Percentiles rank a stretch among this genome's conserved stretches.
phyloP scores from a whole-genome alignment of 2,113 vertebrate species.

The Mirza zaza region DNA sequence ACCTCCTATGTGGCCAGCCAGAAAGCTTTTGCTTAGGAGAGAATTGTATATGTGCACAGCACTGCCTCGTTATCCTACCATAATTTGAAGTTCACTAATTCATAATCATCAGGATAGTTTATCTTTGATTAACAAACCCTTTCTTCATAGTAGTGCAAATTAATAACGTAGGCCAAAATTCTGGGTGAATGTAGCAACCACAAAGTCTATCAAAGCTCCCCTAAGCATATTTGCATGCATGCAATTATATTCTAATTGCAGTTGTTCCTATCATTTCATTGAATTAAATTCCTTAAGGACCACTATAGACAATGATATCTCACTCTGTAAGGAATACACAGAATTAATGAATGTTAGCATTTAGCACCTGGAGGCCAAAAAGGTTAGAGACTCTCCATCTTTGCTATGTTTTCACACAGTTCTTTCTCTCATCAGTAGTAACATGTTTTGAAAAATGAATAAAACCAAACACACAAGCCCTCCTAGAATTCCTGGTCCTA shows the following conservation, averaged over 20 bases:
- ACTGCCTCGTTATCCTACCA: constrained; percentile 3
- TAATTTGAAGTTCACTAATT: constrained; percentile 52
- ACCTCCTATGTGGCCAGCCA: constrained; percentile 71
- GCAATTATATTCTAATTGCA: constrained; percentile 72
- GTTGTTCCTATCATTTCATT: constrained; percentile 48
- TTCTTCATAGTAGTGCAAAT: constrained; percentile 49
- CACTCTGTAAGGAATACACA: not conserved
- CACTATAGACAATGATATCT: not conserved
- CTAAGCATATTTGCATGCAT: constrained; percentile 62
- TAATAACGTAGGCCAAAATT: constrained; percentile 67
- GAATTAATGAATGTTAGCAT: not conserved
- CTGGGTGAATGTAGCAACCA: constrained; percentile 23
- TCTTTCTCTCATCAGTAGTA: constrained; percentile 12
- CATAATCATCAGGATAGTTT: constrained; percentile 59
- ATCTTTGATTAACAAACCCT: constrained; percentile 66
- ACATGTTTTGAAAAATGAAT: not conserved
- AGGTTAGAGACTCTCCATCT: not conserved
- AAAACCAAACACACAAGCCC: not conserved
- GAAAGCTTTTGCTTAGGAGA: constrained; percentile 53
- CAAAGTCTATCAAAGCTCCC: constrained; percentile 58
- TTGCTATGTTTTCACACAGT: not conserved
- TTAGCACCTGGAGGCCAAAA: not conserved
- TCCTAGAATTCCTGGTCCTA: not conserved
- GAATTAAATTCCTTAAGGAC: constrained; percentile 47
- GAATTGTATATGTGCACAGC: not conserved